A percentile compares a stretch with the other conserved stretches of the same genome.
Conservation (phyloP, 2,113 vertebrate species). For the Pachyramphus minor region DNA sequence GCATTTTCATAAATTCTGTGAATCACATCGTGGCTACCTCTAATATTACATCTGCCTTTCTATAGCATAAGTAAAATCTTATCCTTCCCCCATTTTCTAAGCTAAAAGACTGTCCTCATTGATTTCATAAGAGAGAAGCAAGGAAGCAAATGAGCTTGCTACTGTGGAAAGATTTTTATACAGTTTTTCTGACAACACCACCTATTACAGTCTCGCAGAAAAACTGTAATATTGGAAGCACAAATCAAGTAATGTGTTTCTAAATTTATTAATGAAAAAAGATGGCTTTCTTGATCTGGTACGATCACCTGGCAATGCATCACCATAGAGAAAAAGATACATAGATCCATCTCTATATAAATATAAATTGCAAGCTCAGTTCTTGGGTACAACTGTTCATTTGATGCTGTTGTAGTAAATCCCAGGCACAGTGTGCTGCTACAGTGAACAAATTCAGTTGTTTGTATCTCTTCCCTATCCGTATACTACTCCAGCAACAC, state of each 20-base stretch:
- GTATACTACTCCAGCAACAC: not conserved
- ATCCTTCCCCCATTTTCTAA: not conserved
- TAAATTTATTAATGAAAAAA: not conserved
- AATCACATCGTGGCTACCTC: not conserved
- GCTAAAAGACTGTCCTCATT: not conserved
- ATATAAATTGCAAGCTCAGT: not conserved
- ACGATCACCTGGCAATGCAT: not conserved
- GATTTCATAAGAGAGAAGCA: not conserved
- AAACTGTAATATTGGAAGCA: not conserved
- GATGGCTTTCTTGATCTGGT: not conserved
- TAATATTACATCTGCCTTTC: not conserved
- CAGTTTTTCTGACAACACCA: not conserved
- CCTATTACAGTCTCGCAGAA: not conserved
- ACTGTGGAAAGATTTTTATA: not conserved
- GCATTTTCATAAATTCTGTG: conserved; percentile 43
- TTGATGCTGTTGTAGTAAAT: not conserved
- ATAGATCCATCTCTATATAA: not conserved
- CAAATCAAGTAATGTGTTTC: not conserved
- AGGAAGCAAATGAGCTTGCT: not conserved
- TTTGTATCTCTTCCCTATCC: not conserved
- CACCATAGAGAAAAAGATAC: not conserved
- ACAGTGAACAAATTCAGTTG: not conserved
- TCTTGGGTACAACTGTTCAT: rapidly evolving
- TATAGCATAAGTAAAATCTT: not conserved
- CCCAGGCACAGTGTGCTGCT: not conserved